phyloP scores from a whole-genome alignment of 2,888 invertebrate genomes.

The Chymomyza caudatula region DNA sequence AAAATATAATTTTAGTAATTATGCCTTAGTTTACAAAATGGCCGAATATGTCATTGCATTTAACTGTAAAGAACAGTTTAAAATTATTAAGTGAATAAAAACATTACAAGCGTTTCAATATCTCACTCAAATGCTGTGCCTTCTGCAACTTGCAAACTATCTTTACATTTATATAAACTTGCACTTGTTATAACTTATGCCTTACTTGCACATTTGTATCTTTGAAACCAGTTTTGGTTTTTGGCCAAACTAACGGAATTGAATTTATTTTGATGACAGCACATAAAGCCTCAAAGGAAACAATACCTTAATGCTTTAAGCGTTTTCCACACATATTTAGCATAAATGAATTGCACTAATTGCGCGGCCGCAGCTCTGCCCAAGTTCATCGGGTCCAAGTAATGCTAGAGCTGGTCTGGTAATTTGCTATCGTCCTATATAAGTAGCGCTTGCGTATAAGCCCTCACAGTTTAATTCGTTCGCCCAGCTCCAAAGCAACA shows the following conservation, averaged over 20 bases:
- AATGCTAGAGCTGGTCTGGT: background rate
- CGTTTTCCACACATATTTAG: conserved; percentile 51
- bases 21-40: no score
- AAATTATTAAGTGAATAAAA: no score
- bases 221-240: conserved; percentile 28
- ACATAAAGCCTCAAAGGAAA: conserved; percentile 33
- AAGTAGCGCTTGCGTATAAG: conserved; percentile 42
- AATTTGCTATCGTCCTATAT: conserved; percentile 46
- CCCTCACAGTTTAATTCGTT: conserved; percentile 53
- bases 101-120: no score
- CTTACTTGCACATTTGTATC: conserved; percentile 1
- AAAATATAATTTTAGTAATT: no score
- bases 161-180: background rate
- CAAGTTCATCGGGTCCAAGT: conserved; percentile 21
- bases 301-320: conserved; percentile 46
- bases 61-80: no score
- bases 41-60: no score
- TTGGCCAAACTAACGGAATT: conserved; percentile 27
- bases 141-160: no score
- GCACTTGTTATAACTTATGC: conserved; percentile 1
- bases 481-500: conserved; percentile 22
- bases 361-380: conserved; percentile 32
- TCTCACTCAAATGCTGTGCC: no score
- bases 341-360: conserved; percentile 68
- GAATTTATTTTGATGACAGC: conserved; percentile 55